Evolutionary conservation across 2,888 invertebrate species (phyloP), one percentile per base, ranked within the genome.

Genomic region (Spodoptera littoralis): DNA sequence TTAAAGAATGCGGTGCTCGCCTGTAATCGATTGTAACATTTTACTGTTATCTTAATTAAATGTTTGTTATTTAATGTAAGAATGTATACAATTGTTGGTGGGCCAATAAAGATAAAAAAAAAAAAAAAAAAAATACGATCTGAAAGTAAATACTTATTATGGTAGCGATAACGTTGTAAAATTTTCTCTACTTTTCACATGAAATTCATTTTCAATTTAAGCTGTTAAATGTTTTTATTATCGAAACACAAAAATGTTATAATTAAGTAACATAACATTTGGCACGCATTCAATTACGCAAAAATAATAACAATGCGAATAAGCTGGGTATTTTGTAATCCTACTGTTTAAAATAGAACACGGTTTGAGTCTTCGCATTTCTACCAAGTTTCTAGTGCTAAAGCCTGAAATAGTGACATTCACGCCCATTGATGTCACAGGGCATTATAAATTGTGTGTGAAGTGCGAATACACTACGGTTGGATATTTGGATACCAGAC

Each of bases 381-480:
- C 47, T 22, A 46, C 56, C 36, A 53, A 68, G 57, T 55, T 51
- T 69, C 59, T 54, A 62, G 64, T 67, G 65, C 57, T 75, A 66
- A 55, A 67, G 53, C 55, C 57, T 72, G 63, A 71, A 73, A 79
- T 70, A 77, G 70, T 65, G 58, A 50, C 66, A 58, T 64, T 60
- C 59, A 65, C 61, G 60, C 72, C 63, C 67, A 64, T 65, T 60
- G 73, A 73, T 79, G 78, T 80, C 80, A 79, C 67, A 60, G 55
- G 44, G 56, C 58, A 50, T 53, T 75, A 84, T 84, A 83, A 82
- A 83, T 85, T 81, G 66, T 57, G 53, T 71, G 59, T 62, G 73
- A 82, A 83, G 53, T 71, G 59, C 59, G 74, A 82, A 83, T 74
- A 62, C 70, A 65, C 57, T 64, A 61, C 60, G 45, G 49, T 52